Conservation (phyloP, 2,113 vertebrate species). For the Xyliphius kryptos region DNA sequence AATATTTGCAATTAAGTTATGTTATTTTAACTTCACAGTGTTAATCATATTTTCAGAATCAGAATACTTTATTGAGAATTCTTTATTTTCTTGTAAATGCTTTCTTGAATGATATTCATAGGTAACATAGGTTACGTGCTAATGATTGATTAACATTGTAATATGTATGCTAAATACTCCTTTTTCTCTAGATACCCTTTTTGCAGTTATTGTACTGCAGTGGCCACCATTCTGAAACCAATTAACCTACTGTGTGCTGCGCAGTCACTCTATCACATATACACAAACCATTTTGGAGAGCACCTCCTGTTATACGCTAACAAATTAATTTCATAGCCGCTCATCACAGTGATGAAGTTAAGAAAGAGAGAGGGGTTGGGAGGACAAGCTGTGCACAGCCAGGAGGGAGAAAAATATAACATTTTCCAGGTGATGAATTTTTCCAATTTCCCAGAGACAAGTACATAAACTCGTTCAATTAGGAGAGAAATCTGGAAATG, state of each 20-base stretch:
- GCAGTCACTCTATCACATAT: slow-evolving; percentile 9
- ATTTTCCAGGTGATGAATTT: slow-evolving; percentile 97
- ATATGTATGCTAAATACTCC: neutral
- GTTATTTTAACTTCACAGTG: too few species aligned
- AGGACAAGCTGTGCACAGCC: slow-evolving; percentile 65
- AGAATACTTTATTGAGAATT: too few species aligned
- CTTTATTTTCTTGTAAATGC: too few species aligned
- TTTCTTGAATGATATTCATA: too few species aligned
- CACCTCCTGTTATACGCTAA: slow-evolving; percentile 53
- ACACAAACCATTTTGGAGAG: slow-evolving; percentile 25
- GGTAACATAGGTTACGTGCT: too few species aligned
- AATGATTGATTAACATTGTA: neutral
- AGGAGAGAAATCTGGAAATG: slow-evolving; percentile 71
- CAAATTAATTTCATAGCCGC: slow-evolving; percentile 80
- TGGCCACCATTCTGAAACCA: slow-evolving; percentile 35
- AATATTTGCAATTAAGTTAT: too few species aligned
- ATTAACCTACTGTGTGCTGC: slow-evolving; percentile 38
- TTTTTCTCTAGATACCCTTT: neutral
- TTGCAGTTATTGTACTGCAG: slow-evolving; percentile 48
- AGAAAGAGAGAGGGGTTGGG: slow-evolving; percentile 48
- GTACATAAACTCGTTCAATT: slow-evolving; percentile 89
- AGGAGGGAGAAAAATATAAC: slow-evolving; percentile 79
- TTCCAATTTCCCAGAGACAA: slow-evolving; percentile 74
- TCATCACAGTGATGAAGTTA: slow-evolving; percentile 86
- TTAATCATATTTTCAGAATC: too few species aligned